Percentiles rank a stretch among this genome's conserved stretches.
phyloP scores from a whole-genome alignment of 2,888 invertebrate genomes.

The Lasioglossum leucozonium region DNA sequence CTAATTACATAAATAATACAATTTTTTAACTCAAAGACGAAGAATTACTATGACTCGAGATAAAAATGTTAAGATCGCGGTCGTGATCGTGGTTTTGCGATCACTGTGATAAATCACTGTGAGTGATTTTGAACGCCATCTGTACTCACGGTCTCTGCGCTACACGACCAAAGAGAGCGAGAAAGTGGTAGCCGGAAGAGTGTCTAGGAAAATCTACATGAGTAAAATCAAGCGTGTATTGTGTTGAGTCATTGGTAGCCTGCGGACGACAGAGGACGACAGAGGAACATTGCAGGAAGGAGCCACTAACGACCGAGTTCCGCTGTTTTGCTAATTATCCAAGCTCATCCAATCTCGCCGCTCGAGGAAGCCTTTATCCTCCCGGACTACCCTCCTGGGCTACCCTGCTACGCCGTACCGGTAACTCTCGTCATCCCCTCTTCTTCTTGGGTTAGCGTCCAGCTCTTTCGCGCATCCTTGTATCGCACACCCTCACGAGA shows the following conservation, averaged over 20 bases:
- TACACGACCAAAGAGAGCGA: no score
- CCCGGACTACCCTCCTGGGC: conserved; percentile 36
- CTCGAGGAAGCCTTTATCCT: conserved; percentile 55
- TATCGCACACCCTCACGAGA: conserved; percentile 74
- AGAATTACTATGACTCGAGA: no score
- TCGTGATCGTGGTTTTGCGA: no score
- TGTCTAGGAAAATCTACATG: background rate
- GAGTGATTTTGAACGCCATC: no score
- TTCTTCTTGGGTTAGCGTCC: conserved; percentile 42
- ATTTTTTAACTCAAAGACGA: no score
- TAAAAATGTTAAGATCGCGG: no score
- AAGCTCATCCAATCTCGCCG: conserved; percentile 65
- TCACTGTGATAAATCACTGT: no score
- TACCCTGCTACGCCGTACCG: conserved; percentile 11
- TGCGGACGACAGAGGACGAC: conserved; percentile 69
- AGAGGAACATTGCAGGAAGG: conserved; percentile 65
- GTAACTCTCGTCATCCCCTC: background rate
- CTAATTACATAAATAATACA: no score
- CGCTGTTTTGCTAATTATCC: conserved; percentile 78
- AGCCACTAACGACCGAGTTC: conserved; percentile 74
- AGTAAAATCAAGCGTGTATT: conserved; percentile 35
- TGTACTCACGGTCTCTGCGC: background rate
- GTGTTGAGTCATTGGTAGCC: conserved; percentile 47
- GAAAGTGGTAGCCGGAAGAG: background rate
- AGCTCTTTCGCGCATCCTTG: conserved; percentile 61